Evolutionary conservation across 2,113 vertebrate genomes (phyloP), one percentile per base, ranked within the genome.

Genomic region (Megalops atlanticus): DNA sequence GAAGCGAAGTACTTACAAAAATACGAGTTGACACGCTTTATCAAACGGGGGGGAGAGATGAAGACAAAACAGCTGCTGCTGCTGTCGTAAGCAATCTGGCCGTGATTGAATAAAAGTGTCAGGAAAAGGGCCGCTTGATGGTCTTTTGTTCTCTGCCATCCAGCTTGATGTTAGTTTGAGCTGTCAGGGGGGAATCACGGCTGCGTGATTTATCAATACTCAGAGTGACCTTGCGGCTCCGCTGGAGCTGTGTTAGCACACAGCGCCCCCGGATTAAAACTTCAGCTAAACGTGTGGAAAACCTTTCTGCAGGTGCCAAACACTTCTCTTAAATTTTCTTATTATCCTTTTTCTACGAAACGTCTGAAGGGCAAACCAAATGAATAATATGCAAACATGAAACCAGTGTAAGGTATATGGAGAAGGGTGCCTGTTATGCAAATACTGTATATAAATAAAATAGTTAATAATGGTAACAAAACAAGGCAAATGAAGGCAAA

Each of bases 51-150:
- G 58, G 97, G 97, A 98, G 97, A 98, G 97, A 98, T 98, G 97
- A 99, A 99, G 98, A 99, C 97, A 97, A 98, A 99, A 98, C 98
- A 99, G 97, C 97, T 98, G 98, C 97, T 97, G 97, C 96, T 98
- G 97, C 97, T 99, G 98, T 99, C 97, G 97, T 98, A 99, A 99
- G 97, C 97, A 99, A 99, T 99, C 97, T 98, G 97, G 96, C 95
- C 94, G 97, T 98, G 98, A 99, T 99, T 99, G 97, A 99, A 98
- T 99, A 99, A 99, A 99, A 99, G 97, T 99, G 98, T 99, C 98
- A 99, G 96, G 97, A 98, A 98, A 98, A 98, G 97, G 97, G 96
- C 95, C 95, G 96, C 97, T 97, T 98, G 98, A 98, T 97, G 96
- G 96, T 97, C 97, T 99, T 99, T 98, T 99, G 97, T 99, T 98